Base-by-base conservation (phyloP, 2,888 invertebrate species). In the Cerceris rybyensis region DNA sequence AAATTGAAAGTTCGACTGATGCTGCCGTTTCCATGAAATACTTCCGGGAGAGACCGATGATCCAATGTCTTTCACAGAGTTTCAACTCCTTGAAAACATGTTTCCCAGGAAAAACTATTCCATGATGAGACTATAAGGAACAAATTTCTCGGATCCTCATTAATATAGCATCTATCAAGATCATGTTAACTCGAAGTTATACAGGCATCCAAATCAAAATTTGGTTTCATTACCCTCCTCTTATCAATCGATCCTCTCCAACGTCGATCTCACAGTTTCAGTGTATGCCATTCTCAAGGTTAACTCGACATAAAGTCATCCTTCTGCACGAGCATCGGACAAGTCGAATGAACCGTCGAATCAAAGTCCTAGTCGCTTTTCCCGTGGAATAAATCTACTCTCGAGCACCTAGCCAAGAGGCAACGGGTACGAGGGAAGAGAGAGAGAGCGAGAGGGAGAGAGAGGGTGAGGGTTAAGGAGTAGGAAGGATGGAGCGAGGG, bases 361-460 rank as follows among this genome's bases (percentile, higher is more conserved):
- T 78, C 78, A 75, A 65, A 74, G 74, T 71, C 61, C 55, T 66
- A 64, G 67, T 63, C 58, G 59, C 60, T 64, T 75, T 68, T 46
- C 68, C 61, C 60, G 67, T 65, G 67, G 76, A 75, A 83, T 86
- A 84, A 86, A 86, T 86, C 83, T 75, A 75, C 67, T 66, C 79
- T 75, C 69, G 78, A 82, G 72, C 81, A 83, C 64, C 81, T 66
- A 70, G 73, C 28, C 49, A 70, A 57, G 59, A 13, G 54, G 76
- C 52, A 28, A 28, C 28, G 28, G 28, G 28, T 28, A 28, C 28
- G 28, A 28, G 28, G 28, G 28, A 4, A 28, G 28, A 4, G 28
- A 28, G 28, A 28, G 17, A 74, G n/a, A n/a, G 42, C 61, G 54
- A 63, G 28, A 7, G 59, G n/a, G 7, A 49, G 17, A 7, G 50